Base-by-base conservation (phyloP, 2,797 vertebrate species). In the Sebastes variabilis region DNA sequence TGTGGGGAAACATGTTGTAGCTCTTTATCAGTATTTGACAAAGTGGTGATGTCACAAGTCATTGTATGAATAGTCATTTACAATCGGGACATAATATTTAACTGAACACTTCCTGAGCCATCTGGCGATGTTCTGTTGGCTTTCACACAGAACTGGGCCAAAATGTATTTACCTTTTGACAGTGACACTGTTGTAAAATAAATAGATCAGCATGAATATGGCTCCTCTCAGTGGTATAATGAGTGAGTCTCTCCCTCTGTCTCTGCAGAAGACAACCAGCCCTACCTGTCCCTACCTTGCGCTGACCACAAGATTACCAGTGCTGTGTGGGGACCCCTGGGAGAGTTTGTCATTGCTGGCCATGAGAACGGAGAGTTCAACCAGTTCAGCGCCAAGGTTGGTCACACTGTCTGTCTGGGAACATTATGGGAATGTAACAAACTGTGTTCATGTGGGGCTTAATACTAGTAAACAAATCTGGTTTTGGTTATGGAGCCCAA, bases 361-460 rank as follows among this genome's bases (percentile, higher is more conserved):
- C 98, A 99, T 0, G 99, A 99, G 91, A 99, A 93, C 0, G 99
- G 99, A 20, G 98, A 99, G 93, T 95, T 99, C 81, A 98, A 98
- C 94, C 98, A 99, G 93, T 99, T 97, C 81, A 98, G 98, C 3
- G 96, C 97, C 69, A 99, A 99, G 97, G 99, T 99, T 6, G n/a
- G 81, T 25, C 16, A 25, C 11, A 60, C 20, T 10, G 16, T 18
- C 10, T 9, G 14, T 66, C 16, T 5, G 8, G 13, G n/a, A 74
- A 42, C 24, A 13, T 16, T 34, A 16, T 16, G 9, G 30, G 25
- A 61, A 34, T 22, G 54, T 7, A 8, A n/a, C 2, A 6, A 61
- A 24, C 3, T 24, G n/a, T 12, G 25, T 11, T 62, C 5, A n/a
- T 46, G 16, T 60, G 13, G 29, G 9, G 20, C 6, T 6, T 29